Evolutionary conservation across 2,888 invertebrate species (phyloP), one percentile per base, ranked within the genome.

Genomic region (Poecilobothrus nobilitatus): DNA sequence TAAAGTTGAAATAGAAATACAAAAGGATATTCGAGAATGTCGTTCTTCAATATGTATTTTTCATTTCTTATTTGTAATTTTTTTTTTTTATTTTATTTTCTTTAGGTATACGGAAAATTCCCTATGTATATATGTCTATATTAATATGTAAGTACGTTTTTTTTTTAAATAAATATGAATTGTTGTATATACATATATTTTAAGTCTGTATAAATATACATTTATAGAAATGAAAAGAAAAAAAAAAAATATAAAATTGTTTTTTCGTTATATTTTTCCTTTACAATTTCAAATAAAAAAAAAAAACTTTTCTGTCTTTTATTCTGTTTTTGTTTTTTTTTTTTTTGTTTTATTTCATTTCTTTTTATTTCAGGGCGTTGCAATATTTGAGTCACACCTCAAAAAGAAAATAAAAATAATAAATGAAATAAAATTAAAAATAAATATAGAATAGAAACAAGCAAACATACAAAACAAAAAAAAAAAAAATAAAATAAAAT

Each of bases 1-100:
- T 53, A 53, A 53, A 53, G n/a, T 53, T n/a, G 53, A 53, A 53
- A 53, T 53, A 53, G 53, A 53, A 53, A 53, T 53, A 12, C 15
- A 53, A 53, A 53, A 53, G 53, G 53, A 53, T 53, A 53, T 53
- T 53, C n/a, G 53, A 53, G 53, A 53, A 53, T 53, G 53, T 53
- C 53, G 53, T 53, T 53, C 27, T 27, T 27, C 12, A 53, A 53
- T 53, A 18, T 53, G 53, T 53, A 53, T 53, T 53, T 53, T 18
- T 18, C 53, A 15, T 53, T 53, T 53, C 53, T 53, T 53, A 53
- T 53, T 53, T 53, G 53, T 53, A 53, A 53, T 12, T 53, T 53
- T 53, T 53, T 15, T 53, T 27, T 27, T 27, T 27, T 27, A 27
- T 41, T 41, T 6, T 41, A 6, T 41, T 41, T 8, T 41, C 9